Evolutionary conservation across 37 sponge, comb jelly and placozoan genomes (phyloP), one percentile per base, ranked within the genome.

Genomic region (Ianthella basta): DNA sequence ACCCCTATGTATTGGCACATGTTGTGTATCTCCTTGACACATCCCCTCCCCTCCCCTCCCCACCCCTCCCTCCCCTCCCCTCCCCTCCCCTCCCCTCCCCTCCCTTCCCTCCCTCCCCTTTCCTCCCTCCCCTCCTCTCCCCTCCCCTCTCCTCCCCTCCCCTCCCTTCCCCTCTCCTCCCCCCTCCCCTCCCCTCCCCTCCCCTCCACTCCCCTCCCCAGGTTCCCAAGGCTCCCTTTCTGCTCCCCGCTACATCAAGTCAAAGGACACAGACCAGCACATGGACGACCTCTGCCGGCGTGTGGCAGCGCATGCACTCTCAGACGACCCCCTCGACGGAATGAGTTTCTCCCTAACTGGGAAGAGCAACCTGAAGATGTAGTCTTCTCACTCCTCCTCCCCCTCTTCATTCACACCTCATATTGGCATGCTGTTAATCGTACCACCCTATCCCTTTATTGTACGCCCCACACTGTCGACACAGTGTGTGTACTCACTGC

Each of bases 211-310:
- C 24, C 85, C 29, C 38, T 80, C 21, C n/a, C 36, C 19, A 19
- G 72, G 36, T 20, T 70, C 72, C 20, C 72, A 70, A 70, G 32
- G 72, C 34, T 70, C 72, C 72, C 32, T 33, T 27, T 33, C 72
- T 29, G n/a, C 33, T 69, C 70, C 78, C 38, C 78, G 15, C 16
- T 50, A 50, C 53, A 75, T 75, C 54, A 75, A 75, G 25, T 75
- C 78, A 38, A 75, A 75, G 53, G 78, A 39, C 25, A 39, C 78
- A 12, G 87, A 92, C 16, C 79, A 55, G 39, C 54, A 91, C 60
- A 92, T 92, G 89, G 85, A 86, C 21, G 89, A 92, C 82, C 81
- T 92, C 12, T 84, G 87, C 55, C 66, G 86, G 87, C 83, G 89
- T 34, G 87, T 92, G 29, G 83, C 89, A 19, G 93, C 83, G 14